Percentiles rank a stretch among this genome's conserved stretches.
Evolutionary conservation across 1,140 invertebrate species (phyloP).

Genomic region (Paraescarpia echinospica): DNA sequence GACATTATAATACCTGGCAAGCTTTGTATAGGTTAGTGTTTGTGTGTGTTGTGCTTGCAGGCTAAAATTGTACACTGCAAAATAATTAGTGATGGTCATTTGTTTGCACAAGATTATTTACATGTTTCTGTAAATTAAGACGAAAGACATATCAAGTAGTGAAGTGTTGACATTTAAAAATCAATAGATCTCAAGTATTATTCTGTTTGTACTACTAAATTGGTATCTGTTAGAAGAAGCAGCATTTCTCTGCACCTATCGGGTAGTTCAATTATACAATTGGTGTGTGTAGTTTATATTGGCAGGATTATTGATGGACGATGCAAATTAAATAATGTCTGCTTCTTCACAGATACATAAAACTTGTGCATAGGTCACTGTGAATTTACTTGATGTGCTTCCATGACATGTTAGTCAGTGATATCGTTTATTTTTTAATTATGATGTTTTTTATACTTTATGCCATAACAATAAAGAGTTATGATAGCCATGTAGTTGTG

Average conservation of each 20-base stretch:
- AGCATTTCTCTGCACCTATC: background rate
- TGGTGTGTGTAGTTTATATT: background rate
- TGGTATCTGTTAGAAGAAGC: background rate
- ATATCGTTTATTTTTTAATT: background rate
- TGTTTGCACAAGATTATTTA: background rate
- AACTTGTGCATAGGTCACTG: background rate
- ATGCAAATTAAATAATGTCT: background rate
- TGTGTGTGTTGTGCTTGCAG: background rate
- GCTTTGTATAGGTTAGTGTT: background rate
- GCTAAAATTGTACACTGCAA: background rate
- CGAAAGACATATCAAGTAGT: background rate
- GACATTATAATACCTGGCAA: background rate
- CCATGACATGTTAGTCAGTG: background rate
- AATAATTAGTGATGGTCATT: background rate
- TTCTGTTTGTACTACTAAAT: background rate
- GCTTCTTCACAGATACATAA: background rate
- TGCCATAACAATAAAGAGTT: background rate
- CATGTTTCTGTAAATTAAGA: background rate
- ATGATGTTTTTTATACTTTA: background rate
- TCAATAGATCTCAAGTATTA: background rate
- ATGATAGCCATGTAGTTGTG: background rate
- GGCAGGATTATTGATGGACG: background rate
- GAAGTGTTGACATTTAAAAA: background rate
- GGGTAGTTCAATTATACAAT: background rate
- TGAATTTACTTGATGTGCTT: background rate